These are phyloP conservation scores for Pachymerium ferrugineum DNA, from an alignment of 2,888 invertebrate genomes.

Conservation along the genomic window DNA sequence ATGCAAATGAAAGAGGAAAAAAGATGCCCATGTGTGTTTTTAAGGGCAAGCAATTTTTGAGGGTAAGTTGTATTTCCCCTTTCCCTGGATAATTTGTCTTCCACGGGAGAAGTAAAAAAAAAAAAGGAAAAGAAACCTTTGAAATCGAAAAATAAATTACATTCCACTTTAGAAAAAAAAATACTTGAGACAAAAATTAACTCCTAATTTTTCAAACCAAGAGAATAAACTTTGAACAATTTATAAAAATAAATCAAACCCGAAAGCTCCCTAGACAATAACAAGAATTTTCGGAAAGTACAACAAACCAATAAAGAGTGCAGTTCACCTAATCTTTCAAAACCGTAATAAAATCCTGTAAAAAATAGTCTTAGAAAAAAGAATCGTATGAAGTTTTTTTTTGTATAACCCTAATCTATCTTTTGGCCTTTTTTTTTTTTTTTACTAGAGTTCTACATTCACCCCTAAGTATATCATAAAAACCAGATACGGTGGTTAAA, in stretches of 20 bases:
- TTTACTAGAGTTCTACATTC: not conserved
- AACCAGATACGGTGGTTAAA: conserved; percentile 9
- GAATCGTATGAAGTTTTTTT: too few species aligned
- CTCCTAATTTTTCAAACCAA: not conserved
- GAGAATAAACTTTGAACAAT: too few species aligned
- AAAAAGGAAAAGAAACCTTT: not conserved
- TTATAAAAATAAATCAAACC: too few species aligned
- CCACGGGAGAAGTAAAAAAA: conserved; percentile 1
- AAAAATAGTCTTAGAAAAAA: too few species aligned
- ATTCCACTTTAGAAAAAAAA: not conserved
- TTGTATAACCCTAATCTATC: not conserved
- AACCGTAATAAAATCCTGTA: too few species aligned
- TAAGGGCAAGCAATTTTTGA: conserved; percentile 14
- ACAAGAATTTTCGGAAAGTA: too few species aligned
- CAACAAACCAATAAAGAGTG: too few species aligned
- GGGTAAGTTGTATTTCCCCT: not conserved
- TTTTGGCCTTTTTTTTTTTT: not conserved
- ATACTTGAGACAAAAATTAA: not conserved
- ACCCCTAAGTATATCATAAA: conserved; percentile 1
- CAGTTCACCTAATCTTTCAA: too few species aligned
- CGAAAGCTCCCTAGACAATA: too few species aligned
- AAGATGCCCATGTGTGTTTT: conserved; percentile 18
- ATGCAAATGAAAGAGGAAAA: conserved; percentile 5
- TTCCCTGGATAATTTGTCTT: conserved; percentile 23
- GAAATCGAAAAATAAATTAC: conserved; percentile 16